A percentile compares a stretch with the other conserved stretches of the same genome.
Evolutionary conservation across 2,888 invertebrate species (phyloP).

Genomic region (Pemphredon lugubris): DNA sequence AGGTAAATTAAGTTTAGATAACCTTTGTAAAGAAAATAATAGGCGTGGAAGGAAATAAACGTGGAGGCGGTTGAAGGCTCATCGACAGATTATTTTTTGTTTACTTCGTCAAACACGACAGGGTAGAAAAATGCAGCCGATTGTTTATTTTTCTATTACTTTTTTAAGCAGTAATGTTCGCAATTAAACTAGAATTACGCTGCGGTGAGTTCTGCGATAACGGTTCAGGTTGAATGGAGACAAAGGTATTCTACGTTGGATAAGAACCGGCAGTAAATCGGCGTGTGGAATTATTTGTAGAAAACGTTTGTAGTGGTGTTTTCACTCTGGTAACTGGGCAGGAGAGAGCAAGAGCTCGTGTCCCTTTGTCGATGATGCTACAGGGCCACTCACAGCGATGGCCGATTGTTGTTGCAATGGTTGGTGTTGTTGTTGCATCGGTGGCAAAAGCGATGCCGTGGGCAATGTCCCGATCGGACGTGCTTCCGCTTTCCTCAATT

Average conservation of each 20-base stretch:
- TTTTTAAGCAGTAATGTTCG: constrained; percentile 62
- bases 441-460: constrained; percentile 69
- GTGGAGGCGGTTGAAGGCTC: constrained; percentile 45
- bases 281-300: constrained; percentile 64
- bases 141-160: constrained; percentile 69
- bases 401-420: constrained; percentile 54
- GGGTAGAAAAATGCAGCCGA: constrained; percentile 72
- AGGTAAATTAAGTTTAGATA: constrained; percentile 22
- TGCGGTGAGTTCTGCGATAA: constrained; percentile 50
- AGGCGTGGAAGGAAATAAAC: constrained; percentile 57
- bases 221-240: constrained; percentile 57
- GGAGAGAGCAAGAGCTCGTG: constrained; percentile 77
- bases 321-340: constrained; percentile 75
- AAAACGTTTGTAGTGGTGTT: constrained; percentile 62
- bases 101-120: constrained; percentile 60
- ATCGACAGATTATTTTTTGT: constrained; percentile 40
- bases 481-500: constrained; percentile 65
- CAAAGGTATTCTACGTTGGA: constrained; percentile 52
- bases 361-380: constrained; percentile 67
- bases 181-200: constrained; percentile 60
- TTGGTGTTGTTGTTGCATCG: constrained; percentile 53
- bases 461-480: constrained; percentile 61
- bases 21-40: constrained; percentile 47
- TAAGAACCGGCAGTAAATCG: constrained; percentile 74
- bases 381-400: constrained; percentile 60